Percentiles rank a stretch among this genome's conserved stretches.
These are phyloP conservation scores for Alligator sinensis DNA, from an alignment of 2,113 vertebrate species.

Conservation along the genomic window DNA sequence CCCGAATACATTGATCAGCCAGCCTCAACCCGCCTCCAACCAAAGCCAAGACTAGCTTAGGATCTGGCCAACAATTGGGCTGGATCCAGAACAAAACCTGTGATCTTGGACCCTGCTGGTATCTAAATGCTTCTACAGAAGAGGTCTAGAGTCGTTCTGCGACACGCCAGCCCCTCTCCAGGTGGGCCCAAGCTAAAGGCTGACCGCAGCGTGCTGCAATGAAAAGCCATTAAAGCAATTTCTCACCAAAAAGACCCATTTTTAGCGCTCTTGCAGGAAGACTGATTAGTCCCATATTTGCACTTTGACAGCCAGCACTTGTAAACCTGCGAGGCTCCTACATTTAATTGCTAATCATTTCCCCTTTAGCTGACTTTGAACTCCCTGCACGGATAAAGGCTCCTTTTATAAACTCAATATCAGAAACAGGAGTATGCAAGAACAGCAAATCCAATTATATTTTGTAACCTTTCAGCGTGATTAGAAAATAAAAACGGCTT, in stretches of 20 bases:
- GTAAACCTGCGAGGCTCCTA: constrained; percentile 25
- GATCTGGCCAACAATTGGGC: neutral
- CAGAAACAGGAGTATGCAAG: neutral
- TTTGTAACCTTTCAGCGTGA: constrained; percentile 32
- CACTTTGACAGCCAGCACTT: constrained; percentile 7
- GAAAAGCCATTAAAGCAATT: neutral
- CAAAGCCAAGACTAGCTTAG: neutral
- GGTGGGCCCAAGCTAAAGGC: neutral
- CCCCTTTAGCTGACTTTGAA: constrained; percentile 53
- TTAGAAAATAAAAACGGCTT: constrained; percentile 57
- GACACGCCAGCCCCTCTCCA: neutral
- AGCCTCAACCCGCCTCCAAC: neutral
- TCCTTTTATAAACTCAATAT: constrained; percentile 33
- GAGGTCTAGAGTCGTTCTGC: neutral
- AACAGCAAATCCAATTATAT: constrained; percentile 1
- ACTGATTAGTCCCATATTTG: neutral
- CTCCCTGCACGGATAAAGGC: constrained; percentile 45
- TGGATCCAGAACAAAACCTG: neutral
- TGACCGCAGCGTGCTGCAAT: neutral
- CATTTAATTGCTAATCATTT: neutral
- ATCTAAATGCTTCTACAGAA: neutral
- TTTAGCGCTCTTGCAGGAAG: neutral
- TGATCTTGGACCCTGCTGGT: neutral
- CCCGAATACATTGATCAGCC: neutral
- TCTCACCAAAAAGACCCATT: neutral